Evolutionary conservation across 53 echinoderm and acorn worm species (phyloP), one percentile per base, ranked within the genome.

Genomic region (Patiria pectinifera): DNA sequence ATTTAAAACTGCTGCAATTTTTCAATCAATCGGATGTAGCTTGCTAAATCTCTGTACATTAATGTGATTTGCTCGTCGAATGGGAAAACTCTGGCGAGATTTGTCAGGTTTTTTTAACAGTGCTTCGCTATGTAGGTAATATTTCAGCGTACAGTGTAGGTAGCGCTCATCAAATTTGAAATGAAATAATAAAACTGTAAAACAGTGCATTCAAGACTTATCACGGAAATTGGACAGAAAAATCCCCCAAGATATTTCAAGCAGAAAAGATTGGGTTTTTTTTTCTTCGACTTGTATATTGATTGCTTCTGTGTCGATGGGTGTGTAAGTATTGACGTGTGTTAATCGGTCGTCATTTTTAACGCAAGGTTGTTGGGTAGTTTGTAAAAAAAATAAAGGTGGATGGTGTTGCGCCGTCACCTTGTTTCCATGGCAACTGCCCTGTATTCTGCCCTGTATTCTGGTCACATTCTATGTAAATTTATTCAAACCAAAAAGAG

Each of bases 391-490:
- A 60, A 60, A 60, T 12, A 12, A 60, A 60, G 12, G 60, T 11
- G 0, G 60, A 60, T 60, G 60, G 60, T 60, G 60, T 2, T 60
- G 12, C 8, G 2, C 8, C 44, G 59, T 26, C 14, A 53, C 4
- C 58, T n/a, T 24, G 60, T 60, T 26, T 69, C 58, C 66, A 22
- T 85, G 44, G 45, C 21, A 9, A 24, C 5, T 74, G 79, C 16
- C 43, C 63, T 45, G 14, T 66, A 69, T 18, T 66, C 21, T 78
- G 62, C 87, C 87, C 76, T 77, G 76, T 87, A 59, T 43, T 61
- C 87, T 59, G 87, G 78, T 87, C 87, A 87, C 87, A 87, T 76
- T 18, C 35, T 46, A 14, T 87, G 87, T 87, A 87, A 87, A 76
- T 87, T 87, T 70, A 71, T 72, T 86, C 47, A 24, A 74, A 86